Conservation (phyloP, 2,113 vertebrate genomes). For the Eclectus roratus region DNA sequence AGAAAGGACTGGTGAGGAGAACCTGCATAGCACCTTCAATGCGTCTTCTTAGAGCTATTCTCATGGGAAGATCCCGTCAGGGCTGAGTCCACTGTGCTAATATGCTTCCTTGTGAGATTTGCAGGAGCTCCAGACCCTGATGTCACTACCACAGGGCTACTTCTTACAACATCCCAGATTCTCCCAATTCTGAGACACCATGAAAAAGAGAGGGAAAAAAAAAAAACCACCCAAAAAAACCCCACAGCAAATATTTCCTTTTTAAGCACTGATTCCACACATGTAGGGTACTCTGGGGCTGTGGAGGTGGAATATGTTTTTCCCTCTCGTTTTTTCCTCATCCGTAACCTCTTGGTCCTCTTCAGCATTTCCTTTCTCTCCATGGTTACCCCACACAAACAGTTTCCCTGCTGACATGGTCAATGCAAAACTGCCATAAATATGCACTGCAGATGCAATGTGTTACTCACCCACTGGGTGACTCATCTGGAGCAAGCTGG, state of each 20-base stretch:
- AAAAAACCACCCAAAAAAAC: background rate
- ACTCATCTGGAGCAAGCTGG: slow-evolving; percentile 23
- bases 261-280: background rate
- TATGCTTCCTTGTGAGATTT: background rate
- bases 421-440: slow-evolving; percentile 7
- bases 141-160: background rate
- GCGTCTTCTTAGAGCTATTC: background rate
- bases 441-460: slow-evolving; percentile 26
- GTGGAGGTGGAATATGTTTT: background rate
- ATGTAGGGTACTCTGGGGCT: background rate
- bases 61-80: background rate
- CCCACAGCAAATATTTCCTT: background rate
- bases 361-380: slow-evolving; percentile 34
- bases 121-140: background rate
- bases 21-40: background rate
- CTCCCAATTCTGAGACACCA: background rate
- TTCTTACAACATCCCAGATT: background rate
- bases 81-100: background rate
- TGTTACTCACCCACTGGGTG: slow-evolving; percentile 43
- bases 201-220: background rate
- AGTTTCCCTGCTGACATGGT: slow-evolving; percentile 17
- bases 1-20: background rate
- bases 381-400: slow-evolving; percentile 64
- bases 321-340: background rate
- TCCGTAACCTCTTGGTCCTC: background rate